Conservation (phyloP, 1,140 invertebrate species). For the Macrosteles quadrilineatus region DNA sequence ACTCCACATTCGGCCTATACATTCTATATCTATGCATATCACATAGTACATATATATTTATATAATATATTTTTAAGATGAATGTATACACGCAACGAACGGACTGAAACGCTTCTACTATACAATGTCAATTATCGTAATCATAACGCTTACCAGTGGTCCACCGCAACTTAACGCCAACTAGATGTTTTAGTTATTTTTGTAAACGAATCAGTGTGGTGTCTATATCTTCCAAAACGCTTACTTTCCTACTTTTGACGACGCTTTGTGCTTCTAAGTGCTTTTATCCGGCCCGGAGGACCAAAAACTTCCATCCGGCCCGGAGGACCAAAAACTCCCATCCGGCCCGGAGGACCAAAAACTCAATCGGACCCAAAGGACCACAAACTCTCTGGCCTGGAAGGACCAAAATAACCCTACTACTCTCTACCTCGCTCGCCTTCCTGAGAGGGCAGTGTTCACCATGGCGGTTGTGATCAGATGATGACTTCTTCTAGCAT, state of each 20-base stretch:
- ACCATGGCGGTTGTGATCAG: slow-evolving; percentile 13
- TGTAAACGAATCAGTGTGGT: slow-evolving; percentile 8
- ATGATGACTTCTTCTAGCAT: slow-evolving; percentile 52
- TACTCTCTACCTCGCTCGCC: too few relatives aligned
- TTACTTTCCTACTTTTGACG: slow-evolving; percentile 10
- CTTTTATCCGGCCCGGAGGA: background rate
- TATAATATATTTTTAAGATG: background rate
- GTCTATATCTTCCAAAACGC: slow-evolving; percentile 11
- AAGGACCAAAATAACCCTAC: too few relatives aligned
- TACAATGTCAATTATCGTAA: slow-evolving; percentile 11
- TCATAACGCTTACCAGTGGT: slow-evolving; percentile 1
- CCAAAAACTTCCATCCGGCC: background rate
- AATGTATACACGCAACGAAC: slow-evolving; percentile 8
- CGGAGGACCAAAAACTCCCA: background rate
- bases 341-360: background rate
- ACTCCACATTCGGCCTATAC: slow-evolving; percentile 4
- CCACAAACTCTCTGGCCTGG: too few relatives aligned
- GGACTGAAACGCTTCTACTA: slow-evolving; percentile 8
- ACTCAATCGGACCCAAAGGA: background rate
- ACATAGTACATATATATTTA: background rate
- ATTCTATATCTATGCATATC: slow-evolving; percentile 8
- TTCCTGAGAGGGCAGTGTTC: too few relatives aligned
- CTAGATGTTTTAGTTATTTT: background rate
- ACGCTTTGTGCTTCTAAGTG: slow-evolving; percentile 16
- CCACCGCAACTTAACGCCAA: slow-evolving; percentile 8